Evolutionary conservation across 1,140 invertebrate species (phyloP).

Genomic region (Thereuonema tuberculata): DNA sequence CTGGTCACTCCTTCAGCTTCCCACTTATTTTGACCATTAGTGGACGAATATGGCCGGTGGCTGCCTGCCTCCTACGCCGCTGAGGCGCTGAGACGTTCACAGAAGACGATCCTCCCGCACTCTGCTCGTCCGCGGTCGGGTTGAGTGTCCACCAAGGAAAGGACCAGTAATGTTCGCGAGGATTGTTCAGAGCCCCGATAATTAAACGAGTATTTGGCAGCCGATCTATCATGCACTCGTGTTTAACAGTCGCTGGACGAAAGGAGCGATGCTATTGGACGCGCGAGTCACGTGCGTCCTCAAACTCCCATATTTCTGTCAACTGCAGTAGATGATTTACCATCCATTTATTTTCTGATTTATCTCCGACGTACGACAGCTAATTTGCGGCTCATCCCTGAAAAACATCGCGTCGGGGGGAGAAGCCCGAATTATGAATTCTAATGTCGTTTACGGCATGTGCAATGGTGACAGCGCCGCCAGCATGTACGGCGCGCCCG

Average conservation of each 20-base stretch:
- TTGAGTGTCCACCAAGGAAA: too few relatives aligned
- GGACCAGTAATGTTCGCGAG: neutral
- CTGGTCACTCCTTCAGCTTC: too few relatives aligned
- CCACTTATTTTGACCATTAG: too few relatives aligned
- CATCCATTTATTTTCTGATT: constrained; percentile 20
- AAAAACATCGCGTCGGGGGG: neutral
- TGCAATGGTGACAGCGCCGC: neutral
- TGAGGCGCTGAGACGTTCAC: too few relatives aligned
- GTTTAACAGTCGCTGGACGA: neutral
- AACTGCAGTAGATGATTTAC: constrained; percentile 16
- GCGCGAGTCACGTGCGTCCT: constrained; percentile 1
- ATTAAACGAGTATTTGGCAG: neutral
- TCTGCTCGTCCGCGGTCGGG: too few relatives aligned
- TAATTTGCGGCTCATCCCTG: constrained; percentile 14
- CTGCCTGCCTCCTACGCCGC: too few relatives aligned
- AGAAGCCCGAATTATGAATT: constrained; percentile 5
- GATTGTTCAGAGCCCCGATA: neutral
- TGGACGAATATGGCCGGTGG: too few relatives aligned
- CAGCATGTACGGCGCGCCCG: neutral
- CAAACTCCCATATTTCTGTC: constrained; percentile 15
- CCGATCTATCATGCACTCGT: constrained; percentile 3
- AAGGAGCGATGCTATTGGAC: neutral
- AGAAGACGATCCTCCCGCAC: too few relatives aligned
- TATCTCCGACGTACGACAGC: constrained; percentile 17
- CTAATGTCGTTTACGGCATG: neutral